Base-by-base conservation (phyloP, 2,888 invertebrate genomes). In the Oligia latruncula region DNA sequence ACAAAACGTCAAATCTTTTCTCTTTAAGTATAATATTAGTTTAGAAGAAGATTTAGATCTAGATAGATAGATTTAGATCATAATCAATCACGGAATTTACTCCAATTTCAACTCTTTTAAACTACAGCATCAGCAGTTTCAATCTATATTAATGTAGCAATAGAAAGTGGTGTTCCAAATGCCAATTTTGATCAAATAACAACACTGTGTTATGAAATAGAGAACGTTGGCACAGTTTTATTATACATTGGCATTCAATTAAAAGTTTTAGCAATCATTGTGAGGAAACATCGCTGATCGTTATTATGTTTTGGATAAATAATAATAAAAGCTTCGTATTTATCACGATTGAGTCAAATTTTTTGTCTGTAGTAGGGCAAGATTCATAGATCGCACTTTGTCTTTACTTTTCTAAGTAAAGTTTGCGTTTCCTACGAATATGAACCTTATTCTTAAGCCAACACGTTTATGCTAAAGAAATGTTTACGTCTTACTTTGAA, bases 201-300 rank as follows among this genome's bases (percentile, higher is more conserved):
- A 49, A 40, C n/a, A 20, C 17, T 4, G 40, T 9, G 46, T 87
- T 83, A 74, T 40, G 87, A 70, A 87, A 85, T 64, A 79, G 87
- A 72, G 87, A 87, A 70, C 11, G 85, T 80, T 68, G 60, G 62
- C 71, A 40, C 40, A 75, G 55, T 64, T 77, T 49, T 66, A 35
- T 49, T 58, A 49, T 62, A 40, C 49, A 20, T 20, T 74, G 80
- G 46, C 80, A 79, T 87, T 86, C 73, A 64, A 76, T 76, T 64
- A 68, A 71, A 66, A 43, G n/a, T 71, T 55, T 67, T 46, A 8
- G 71, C 64, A 74, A 86, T 78, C n/a, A 13, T 60, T 64, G 29
- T 81, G 68, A 13, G 2, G 83, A 15, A 77, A 83, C 29, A 64
- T 46, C 8, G 29, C 8, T 40, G 23, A 43, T 81, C 40, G 40